phyloP scores from a whole-genome alignment of 2,888 invertebrate species.

The Pollenia amentaria region DNA sequence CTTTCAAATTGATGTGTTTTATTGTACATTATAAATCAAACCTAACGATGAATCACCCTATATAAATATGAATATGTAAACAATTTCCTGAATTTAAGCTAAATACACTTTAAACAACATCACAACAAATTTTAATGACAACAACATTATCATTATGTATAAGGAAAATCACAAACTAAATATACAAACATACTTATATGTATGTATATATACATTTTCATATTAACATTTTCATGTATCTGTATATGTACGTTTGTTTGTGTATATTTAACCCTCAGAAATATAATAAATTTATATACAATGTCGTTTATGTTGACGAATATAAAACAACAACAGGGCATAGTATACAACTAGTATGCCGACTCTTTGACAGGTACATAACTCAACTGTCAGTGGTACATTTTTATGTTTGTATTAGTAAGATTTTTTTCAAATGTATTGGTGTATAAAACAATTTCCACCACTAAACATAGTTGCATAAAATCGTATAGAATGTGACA shows the following conservation, averaged over 20 bases:
- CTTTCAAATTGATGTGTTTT: no score
- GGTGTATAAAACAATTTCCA: no score
- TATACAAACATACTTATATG: not conserved
- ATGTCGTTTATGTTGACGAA: conserved; percentile 11
- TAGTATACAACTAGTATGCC: no score
- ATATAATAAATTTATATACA: conserved; percentile 6
- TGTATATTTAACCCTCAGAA: not conserved
- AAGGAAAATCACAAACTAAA: not conserved
- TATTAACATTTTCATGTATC: not conserved
- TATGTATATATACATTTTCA: not conserved
- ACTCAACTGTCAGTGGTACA: no score
- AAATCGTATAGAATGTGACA: no score
- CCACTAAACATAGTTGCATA: no score
- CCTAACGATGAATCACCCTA: no score
- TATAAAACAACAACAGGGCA: conserved; percentile 6
- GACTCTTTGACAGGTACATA: no score
- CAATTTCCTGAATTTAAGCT: conserved; percentile 45
- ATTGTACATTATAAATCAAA: no score
- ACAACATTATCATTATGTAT: conserved; percentile 19
- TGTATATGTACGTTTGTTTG: not conserved
- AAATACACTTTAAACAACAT: conserved; percentile 40
- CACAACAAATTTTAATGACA: conserved; percentile 43
- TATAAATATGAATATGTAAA: not conserved
- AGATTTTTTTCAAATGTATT: no score
- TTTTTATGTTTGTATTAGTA: no score